phyloP scores from a whole-genome alignment of 2,797 vertebrate species.

The Coendou prehensilis region DNA sequence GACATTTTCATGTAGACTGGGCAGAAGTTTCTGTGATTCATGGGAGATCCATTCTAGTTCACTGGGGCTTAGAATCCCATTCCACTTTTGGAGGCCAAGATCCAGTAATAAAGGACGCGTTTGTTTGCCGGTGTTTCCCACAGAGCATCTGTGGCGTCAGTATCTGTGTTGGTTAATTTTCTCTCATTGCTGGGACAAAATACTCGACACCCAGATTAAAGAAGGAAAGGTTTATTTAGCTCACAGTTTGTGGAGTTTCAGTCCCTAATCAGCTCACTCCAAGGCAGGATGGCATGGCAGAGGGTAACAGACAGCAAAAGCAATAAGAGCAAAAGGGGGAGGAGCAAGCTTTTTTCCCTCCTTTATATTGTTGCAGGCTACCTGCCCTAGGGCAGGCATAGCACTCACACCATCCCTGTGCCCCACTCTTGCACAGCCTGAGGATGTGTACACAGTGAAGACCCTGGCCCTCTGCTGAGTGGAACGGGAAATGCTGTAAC shows the following conservation, averaged over 20 bases:
- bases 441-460: neutral
- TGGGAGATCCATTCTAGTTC: neutral
- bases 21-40: neutral
- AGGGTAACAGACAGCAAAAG: neutral
- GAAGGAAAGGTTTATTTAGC: neutral
- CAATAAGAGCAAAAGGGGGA: neutral
- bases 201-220: neutral
- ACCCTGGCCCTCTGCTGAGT: too few relatives aligned
- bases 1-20: neutral
- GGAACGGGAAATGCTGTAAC: neutral
- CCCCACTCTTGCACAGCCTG: neutral
- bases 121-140: neutral
- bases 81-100: neutral
- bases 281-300: neutral
- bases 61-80: neutral
- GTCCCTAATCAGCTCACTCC: neutral
- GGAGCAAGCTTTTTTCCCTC: neutral
- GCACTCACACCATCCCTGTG: neutral
- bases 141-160: neutral
- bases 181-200: neutral
- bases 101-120: neutral
- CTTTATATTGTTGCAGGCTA: neutral
- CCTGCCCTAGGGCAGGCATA: neutral
- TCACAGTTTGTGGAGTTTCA: neutral
- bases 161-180: neutral